These are phyloP conservation scores for Colletes gigas DNA, from an alignment of 1,140 invertebrate genomes.

Conservation along the genomic window DNA sequence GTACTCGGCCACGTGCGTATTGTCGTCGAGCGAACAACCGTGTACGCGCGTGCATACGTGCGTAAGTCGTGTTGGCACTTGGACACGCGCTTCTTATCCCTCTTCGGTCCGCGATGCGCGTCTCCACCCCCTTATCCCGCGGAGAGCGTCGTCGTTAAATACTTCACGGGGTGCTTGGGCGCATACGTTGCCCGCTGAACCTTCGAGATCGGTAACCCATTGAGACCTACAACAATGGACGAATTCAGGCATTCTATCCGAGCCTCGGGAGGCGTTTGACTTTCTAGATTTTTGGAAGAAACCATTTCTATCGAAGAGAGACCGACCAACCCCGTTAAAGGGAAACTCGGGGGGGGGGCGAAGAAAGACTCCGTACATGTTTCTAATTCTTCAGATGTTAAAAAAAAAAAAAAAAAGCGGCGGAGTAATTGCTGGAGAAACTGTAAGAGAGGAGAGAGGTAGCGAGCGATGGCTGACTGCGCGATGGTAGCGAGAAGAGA, in stretches of 20 bases:
- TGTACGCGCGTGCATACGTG: constrained; percentile 71
- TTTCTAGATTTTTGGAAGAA: too few species aligned
- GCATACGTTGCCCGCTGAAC: not conserved
- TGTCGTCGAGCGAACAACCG: constrained; percentile 60
- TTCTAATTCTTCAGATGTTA: constrained; percentile 66
- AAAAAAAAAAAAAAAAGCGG: constrained; percentile 62
- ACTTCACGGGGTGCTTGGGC: constrained; percentile 41
- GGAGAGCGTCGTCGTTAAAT: constrained; percentile 58
- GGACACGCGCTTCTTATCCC: constrained; percentile 74
- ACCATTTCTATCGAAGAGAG: too few species aligned
- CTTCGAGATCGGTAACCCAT: constrained; percentile 8
- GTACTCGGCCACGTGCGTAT: constrained; percentile 72
- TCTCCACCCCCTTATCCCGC: constrained; percentile 24
- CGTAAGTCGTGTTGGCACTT: constrained; percentile 75
- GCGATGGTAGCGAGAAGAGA: constrained; percentile 46
- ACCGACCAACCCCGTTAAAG: too few species aligned
- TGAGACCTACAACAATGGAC: too few species aligned
- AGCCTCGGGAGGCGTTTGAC: too few species aligned
- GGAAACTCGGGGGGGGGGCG: not conserved
- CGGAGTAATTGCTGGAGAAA: constrained; percentile 77
- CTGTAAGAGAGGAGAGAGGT: constrained; percentile 38
- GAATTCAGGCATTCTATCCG: too few species aligned
- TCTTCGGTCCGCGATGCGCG: constrained; percentile 48
- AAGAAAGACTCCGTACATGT: constrained; percentile 39
- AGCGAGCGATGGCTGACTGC: constrained; percentile 38